Base-by-base conservation (phyloP, 2,797 vertebrate species). In the Eurystomus glaucurus region DNA sequence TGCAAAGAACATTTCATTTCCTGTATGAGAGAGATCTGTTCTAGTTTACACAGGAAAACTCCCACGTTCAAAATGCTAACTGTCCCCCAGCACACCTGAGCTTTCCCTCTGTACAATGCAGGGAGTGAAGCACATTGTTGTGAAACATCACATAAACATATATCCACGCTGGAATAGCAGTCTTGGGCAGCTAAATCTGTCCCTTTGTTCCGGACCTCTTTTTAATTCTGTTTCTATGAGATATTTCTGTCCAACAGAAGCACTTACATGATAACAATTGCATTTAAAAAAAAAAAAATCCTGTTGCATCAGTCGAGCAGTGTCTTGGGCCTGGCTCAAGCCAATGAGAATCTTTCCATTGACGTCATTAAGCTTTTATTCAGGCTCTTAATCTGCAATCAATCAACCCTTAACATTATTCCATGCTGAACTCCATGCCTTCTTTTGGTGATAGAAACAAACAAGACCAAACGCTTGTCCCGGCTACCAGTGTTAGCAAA, bases 331-430 rank as follows among this genome's bases (percentile, higher is more conserved):
- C 75, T 85, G 68, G 81, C 86, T 96, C 86, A 91, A 78, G 33
- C 92, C 78, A 64, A 81, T 77, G 86, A 92, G 80, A 89, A 89
- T 95, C 93, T 94, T 95, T 97, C 86, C 81, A 92, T 78, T 97
- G 95, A 97, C 88, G 92, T 97, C 94, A 97, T 17, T 92, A 92
- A 94, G 92, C 95, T 94, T 97, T 95, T 96, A 94, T 87, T 93
- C 68, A 69, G 64, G 64, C 89, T 70, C 57, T 94, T 96, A 97
- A 95, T 95, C 96, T 94, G 81, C 93, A 96, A 28, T 93, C 94
- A 92, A 72, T 96, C 94, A 94, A 11, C 52, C 33, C 46, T 93
- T 95, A 90, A 91, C 90, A 91, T 85, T 76, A 89, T 74, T 94
- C 74, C 6, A 6, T 2, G 2, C 77, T 89, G 81, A 90, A 52